phyloP scores from a whole-genome alignment of 2,113 vertebrate species.

The Craseonycteris thonglongyai region DNA sequence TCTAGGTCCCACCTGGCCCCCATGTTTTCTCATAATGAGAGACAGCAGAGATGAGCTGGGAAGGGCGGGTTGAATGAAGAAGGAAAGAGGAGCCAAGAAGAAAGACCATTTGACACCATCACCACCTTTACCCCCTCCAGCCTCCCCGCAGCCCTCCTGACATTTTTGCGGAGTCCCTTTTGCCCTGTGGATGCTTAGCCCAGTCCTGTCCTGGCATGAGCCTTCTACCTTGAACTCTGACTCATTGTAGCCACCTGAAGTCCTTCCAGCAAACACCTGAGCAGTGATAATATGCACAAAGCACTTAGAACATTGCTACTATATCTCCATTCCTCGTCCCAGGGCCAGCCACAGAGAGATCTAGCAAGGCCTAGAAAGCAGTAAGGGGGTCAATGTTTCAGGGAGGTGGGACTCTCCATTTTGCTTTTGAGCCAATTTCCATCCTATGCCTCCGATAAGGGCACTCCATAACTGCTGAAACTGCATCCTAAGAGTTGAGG shows the following conservation, averaged over 20 bases:
- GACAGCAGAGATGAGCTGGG: neutral
- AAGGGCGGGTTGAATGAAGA: neutral
- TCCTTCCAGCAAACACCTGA: neutral
- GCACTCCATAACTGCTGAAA: neutral
- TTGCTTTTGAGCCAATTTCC: neutral
- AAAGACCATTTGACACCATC: neutral
- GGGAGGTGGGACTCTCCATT: neutral
- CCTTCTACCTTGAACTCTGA: neutral
- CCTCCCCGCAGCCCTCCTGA: neutral
- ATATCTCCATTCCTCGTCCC: neutral
- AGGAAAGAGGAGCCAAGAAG: neutral
- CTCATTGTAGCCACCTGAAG: neutral
- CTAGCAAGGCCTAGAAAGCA: neutral
- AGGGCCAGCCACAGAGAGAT: no score
- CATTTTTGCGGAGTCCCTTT: neutral
- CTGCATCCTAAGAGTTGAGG: neutral
- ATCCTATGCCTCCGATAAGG: neutral
- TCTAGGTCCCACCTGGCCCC: neutral
- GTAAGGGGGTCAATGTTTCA: neutral
- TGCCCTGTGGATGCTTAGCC: neutral
- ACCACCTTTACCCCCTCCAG: accelerated
- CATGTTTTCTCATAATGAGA: neutral
- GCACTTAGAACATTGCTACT: neutral
- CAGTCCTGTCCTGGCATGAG: neutral
- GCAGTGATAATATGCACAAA: neutral